Evolutionary conservation across 2,113 vertebrate genomes (phyloP), one percentile per base, ranked within the genome.

Genomic region (Pteropus alecto): DNA sequence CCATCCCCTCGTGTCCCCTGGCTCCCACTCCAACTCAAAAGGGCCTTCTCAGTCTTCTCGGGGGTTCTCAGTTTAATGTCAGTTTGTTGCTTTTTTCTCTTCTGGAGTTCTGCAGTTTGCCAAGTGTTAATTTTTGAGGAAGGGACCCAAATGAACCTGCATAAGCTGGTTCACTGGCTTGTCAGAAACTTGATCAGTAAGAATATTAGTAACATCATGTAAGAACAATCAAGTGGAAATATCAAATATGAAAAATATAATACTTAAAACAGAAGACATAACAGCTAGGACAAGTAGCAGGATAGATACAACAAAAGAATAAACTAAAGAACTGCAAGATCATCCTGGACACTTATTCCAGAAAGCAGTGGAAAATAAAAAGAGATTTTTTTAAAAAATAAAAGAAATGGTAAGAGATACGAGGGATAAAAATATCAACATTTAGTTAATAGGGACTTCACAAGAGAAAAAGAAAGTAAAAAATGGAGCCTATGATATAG

Each of bases 1-100:
- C 22, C n/a, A 1, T 12, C 2, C 22, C 11, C 16, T 28, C 0
- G 0, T 1, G 7, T 10, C 9, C 1, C 2, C 4, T 26, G 7
- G 13, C 18, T 86, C 48, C n/a, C 7, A 12, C 7, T 61, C 67
- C 16, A 30, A 4, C 12, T 93, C 61, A 33, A 38, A 28, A 73
- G 33, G 60, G 30, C 5, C 68, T 51, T 51, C n/a, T 58, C 41
- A 19, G 41, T 54, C 30, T 86, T 63, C n/a, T 67, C 58, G 54
- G 43, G n/a, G 58, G 5, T 24, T 88, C 84, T 87, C 65, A 22
- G 12, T 5, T 38, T 51, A 22, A 5, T 6, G 16, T 38, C n/a
- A 14, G 24, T 61, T 68, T 79, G 38, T 41, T 60, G 28, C 26
- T 65, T 58, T 81, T 70, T 73, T 26, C 33, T 51, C 51, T 30